These are phyloP conservation scores for Halcyon senegalensis DNA, from an alignment of 2,113 vertebrate genomes.

Conservation along the genomic window DNA sequence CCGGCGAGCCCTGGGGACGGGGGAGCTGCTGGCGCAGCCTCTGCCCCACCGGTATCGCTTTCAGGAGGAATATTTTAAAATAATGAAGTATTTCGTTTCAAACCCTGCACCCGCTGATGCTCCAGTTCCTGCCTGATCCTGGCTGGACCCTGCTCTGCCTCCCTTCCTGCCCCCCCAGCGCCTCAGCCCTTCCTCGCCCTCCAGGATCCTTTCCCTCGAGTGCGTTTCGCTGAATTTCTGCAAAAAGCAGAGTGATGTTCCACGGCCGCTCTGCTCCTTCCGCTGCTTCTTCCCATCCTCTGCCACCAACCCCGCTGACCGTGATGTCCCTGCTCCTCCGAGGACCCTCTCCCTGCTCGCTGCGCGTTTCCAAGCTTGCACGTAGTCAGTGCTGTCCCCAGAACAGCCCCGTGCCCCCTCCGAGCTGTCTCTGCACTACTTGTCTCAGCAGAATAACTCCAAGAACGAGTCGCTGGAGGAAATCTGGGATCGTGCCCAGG, in stretches of 20 bases:
- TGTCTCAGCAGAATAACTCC: rapidly evolving
- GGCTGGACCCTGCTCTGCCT: rapidly evolving
- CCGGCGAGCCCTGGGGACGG: neutral
- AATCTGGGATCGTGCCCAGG: neutral
- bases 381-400: rapidly evolving
- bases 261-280: neutral
- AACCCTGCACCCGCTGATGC: neutral
- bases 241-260: rapidly evolving
- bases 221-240: too few species aligned
- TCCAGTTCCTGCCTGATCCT: neutral
- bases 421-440: rapidly evolving
- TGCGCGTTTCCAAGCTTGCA: rapidly evolving
- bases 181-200: neutral
- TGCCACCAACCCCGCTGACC: rapidly evolving
- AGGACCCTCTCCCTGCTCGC: rapidly evolving
- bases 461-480: neutral
- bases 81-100: neutral
- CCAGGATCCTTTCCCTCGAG: rapidly evolving
- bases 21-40: neutral
- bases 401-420: rapidly evolving
- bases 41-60: neutral
- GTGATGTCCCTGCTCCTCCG: rapidly evolving
- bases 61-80: neutral
- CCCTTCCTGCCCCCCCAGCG: neutral
- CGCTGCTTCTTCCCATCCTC: neutral